These are phyloP conservation scores for Archivesica marissinica DNA, from an alignment of 1,140 invertebrate species.

Conservation along the genomic window DNA sequence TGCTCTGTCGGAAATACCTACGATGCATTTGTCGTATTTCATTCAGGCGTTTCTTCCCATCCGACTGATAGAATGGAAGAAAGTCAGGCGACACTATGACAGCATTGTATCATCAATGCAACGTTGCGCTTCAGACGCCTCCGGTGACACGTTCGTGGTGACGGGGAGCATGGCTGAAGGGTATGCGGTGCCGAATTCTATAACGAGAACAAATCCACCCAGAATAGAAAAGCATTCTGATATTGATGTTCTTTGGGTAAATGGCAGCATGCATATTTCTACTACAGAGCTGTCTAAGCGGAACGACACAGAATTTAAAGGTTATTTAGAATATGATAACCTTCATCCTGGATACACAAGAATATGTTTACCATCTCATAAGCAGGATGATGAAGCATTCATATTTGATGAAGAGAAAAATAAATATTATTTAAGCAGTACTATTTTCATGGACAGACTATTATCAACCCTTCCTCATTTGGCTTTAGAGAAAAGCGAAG, in stretches of 20 bases:
- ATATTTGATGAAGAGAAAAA: constrained; percentile 2
- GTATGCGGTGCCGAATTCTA: constrained; percentile 17
- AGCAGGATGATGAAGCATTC: constrained; percentile 5
- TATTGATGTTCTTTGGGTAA: constrained; percentile 17
- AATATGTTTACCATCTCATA: constrained; percentile 32
- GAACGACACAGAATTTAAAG: constrained; percentile 19
- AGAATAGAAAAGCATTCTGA: background rate
- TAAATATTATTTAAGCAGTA: constrained; percentile 14
- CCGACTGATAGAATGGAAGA: constrained; percentile 27
- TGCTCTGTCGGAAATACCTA: background rate
- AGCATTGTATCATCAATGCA: background rate
- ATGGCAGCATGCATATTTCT: background rate
- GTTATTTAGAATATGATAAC: constrained; percentile 14
- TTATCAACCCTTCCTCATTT: background rate
- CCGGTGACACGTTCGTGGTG: background rate
- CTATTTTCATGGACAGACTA: background rate
- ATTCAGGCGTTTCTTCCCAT: constrained; percentile 23
- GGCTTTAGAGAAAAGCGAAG: background rate
- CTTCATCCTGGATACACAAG: constrained; percentile 23
- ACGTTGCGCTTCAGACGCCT: background rate
- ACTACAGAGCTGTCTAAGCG: background rate
- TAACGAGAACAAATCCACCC: background rate
- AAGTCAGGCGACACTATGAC: constrained; percentile 21
- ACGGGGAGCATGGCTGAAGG: constrained; percentile 36
- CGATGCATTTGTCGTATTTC: constrained; percentile 25